Evolutionary conservation across 2,797 vertebrate species (phyloP).

Genomic region (Clarias pachynema): DNA sequence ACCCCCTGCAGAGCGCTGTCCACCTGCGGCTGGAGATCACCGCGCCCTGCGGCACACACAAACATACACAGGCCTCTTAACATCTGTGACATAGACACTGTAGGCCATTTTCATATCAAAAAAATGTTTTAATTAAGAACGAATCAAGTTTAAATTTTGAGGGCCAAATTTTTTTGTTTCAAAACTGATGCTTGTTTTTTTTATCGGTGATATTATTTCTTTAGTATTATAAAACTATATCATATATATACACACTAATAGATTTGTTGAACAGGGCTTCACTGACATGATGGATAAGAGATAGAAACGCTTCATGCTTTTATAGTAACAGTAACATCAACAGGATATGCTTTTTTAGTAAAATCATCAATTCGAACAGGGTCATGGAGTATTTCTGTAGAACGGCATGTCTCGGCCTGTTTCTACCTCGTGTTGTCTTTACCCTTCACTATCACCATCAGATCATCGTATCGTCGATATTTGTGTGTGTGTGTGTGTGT

Average conservation of each 20-base stretch:
- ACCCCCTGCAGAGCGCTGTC: constrained; percentile 96
- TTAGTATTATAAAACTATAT: neutral
- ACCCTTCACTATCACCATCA: neutral
- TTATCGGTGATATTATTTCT: neutral
- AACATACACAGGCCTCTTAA: constrained; percentile 7
- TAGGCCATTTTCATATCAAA: too few species aligned
- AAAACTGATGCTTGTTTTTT: too few species aligned
- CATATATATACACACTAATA: neutral
- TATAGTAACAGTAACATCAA: neutral
- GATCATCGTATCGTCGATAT: neutral
- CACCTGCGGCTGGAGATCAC: constrained; percentile 95
- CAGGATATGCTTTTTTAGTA: neutral
- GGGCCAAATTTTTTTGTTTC: too few species aligned
- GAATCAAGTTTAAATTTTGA: too few species aligned
- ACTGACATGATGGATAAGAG: too few species aligned
- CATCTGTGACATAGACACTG: neutral
- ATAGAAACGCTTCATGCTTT: neutral
- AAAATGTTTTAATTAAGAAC: too few species aligned
- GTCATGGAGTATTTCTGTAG: neutral
- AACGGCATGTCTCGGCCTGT: neutral
- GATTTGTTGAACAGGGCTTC: neutral
- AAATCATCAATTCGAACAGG: neutral
- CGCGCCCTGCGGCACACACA: constrained; percentile 81
- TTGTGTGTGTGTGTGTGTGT: neutral
- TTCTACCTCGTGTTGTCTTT: neutral